A percentile compares a stretch with the other conserved stretches of the same genome.
phyloP scores from a whole-genome alignment of 1,140 invertebrate species.

The Drosophila rufa region DNA sequence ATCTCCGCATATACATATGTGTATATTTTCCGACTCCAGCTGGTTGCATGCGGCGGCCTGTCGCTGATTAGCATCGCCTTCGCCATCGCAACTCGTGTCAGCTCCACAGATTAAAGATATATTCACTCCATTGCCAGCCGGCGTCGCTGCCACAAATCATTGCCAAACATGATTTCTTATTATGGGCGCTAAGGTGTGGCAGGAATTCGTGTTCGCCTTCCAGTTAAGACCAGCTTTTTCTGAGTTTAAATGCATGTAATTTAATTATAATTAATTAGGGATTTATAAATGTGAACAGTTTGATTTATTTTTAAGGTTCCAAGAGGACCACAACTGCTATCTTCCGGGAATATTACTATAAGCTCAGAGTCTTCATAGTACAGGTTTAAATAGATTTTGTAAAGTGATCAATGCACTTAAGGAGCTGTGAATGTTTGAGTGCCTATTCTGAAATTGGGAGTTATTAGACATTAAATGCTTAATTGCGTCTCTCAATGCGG shows the following conservation, averaged over 20 bases:
- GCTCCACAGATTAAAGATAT: slow-evolving; percentile 56
- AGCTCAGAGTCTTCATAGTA: too few relatives aligned
- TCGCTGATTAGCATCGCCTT: slow-evolving; percentile 73
- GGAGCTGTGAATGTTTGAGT: too few relatives aligned
- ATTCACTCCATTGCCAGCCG: slow-evolving; percentile 9
- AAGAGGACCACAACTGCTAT: background rate
- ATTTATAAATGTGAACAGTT: slow-evolving; percentile 20
- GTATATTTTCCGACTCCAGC: slow-evolving; percentile 14
- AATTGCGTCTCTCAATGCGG: too few relatives aligned
- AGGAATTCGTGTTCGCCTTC: slow-evolving; percentile 47
- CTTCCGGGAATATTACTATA: background rate
- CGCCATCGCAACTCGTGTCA: slow-evolving; percentile 69
- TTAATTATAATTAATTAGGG: slow-evolving; percentile 51
- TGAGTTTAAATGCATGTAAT: slow-evolving; percentile 56
- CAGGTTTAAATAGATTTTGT: background rate
- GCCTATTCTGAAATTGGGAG: too few relatives aligned
- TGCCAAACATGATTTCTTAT: slow-evolving; percentile 76
- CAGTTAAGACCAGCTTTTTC: slow-evolving; percentile 31
- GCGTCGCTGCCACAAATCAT: slow-evolving; percentile 73
- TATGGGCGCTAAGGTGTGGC: slow-evolving; percentile 63
- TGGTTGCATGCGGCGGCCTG: slow-evolving; percentile 56
- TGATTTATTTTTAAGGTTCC: slow-evolving; percentile 29
- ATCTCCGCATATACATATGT: slow-evolving; percentile 16
- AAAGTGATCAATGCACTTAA: too few relatives aligned
- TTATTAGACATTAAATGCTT: too few relatives aligned